Evolutionary conservation across 2,113 vertebrate species (phyloP), one percentile per base, ranked within the genome.

Genomic region (Ailuropoda melanoleuca): DNA sequence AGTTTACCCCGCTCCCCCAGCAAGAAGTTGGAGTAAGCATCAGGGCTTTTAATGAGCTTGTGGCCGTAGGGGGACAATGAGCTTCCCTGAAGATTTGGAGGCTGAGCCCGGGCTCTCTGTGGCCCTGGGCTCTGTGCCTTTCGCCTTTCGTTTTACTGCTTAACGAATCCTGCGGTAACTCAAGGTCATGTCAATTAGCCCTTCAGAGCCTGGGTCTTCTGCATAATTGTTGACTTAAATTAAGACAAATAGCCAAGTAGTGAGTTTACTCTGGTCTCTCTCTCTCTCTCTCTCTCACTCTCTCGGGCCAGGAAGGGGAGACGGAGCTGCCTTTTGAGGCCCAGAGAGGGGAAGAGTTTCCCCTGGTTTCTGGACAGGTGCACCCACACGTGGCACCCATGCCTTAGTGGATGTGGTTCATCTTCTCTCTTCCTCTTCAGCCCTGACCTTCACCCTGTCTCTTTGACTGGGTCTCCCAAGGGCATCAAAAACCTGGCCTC

Each of bases 271-370:
- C 62, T 46, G 37, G 43, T 58, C 53, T 78, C 87, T 78, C 4
- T 74, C 43, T 43, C 43, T 39, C 39, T 43, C 43, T 43, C 43
- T 43, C 43, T 43, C 43, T 58, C 53, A 74, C 87, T 78, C 4
- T 70, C 31, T 39, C 1, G 9, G 56, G n/a, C 92, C 43, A 55
- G 55, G 58, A 88, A 78, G 29, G 21, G 55, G 13, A 64, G 31
- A 9, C 10, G 4, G 82, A 60, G 23, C 37, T 68, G 39, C 75
- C 21, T 55, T 92, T 58, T 11, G 1, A 82, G 68, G 81, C 21
- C 13, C 96, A 95, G 98, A 97, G 97, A 96, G 81, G 64, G 74
- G n/a, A 64, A 53, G 43, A 31, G 96, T 70, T 78, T 60, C 88
- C 98, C 93, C 97, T 96, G 39, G n/a, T 74, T 80, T 95, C 15